Base-by-base conservation (phyloP, 2,888 invertebrate species). In the Caenorhabditis sp. region DNA sequence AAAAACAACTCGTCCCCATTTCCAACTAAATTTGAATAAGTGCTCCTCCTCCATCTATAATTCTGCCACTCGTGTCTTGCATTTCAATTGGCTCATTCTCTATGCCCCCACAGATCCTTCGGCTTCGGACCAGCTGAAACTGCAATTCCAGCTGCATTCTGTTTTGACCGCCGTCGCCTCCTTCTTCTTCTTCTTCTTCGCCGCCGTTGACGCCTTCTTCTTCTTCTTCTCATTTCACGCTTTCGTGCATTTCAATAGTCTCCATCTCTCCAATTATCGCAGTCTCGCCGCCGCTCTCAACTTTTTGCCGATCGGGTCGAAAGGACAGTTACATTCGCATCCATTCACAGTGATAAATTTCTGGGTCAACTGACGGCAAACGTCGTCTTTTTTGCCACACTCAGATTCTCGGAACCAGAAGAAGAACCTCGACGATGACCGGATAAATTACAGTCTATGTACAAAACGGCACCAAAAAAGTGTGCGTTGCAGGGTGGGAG, bases 341-440 rank as follows among this genome's bases (percentile, higher is more conserved):
- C 3, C 56, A 68, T 68, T 52, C 58, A 68, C 59, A 59, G 27
- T 70, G 70, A 70, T 70, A 70, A 70, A 32, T 70, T 70, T 70
- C 59, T 70, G 70, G 70, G 70, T 70, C 70, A 70, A 15, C 13
- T 35, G 13, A 17, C 53, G 53, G 17, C 53, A 22, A n/a, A 20
- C 22, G 30, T n/a, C 17, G 32, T 45, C 11, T 46, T 41, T 53
- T 56, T 58, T 56, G 15, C 20, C 22, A 22, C 35, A 11, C 24
- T 26, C 15, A 26, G n/a, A 9, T 15, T 46, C 46, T 43, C 45
- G 32, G 20, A 27, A 35, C n/a, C n/a, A n/a, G n/a, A n/a, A n/a
- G n/a, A n/a, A n/a, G n/a, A n/a, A n/a, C 37, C 35, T 53, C 22
- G 15, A 9, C 7, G 53, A 15, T 5, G 48, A 1, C 15, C 22